phyloP scores from a whole-genome alignment of 2,888 invertebrate genomes.

The Dasypolia templi region DNA sequence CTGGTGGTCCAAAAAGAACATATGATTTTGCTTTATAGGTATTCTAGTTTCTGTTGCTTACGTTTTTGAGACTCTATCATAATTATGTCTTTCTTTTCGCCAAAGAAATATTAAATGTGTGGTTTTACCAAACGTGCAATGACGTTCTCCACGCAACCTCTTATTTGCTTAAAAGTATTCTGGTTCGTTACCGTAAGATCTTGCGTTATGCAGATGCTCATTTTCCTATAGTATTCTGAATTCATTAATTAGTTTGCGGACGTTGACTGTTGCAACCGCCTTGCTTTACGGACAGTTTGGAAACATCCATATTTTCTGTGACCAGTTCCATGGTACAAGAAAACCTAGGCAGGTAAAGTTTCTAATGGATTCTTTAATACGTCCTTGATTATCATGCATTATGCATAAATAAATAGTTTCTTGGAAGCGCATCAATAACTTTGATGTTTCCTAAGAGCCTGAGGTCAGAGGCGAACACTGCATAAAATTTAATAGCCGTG shows the following conservation, averaged over 20 bases:
- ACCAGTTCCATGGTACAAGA: background rate
- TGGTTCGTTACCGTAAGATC: background rate
- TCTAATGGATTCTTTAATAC: constrained; percentile 12
- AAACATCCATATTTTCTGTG: constrained; percentile 1
- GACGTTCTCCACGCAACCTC: background rate
- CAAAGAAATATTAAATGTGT: background rate
- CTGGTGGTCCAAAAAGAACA: constrained; percentile 50
- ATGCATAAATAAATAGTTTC: constrained; percentile 63
- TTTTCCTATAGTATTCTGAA: background rate
- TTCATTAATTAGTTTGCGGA: background rate
- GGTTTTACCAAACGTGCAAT: background rate
- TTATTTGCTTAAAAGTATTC: background rate
- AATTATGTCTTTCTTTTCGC: constrained; percentile 4
- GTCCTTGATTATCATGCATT: constrained; percentile 31
- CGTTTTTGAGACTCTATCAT: too few species aligned
- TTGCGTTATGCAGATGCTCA: background rate
- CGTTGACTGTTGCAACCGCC: constrained; percentile 2
- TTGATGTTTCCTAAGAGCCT: constrained; percentile 69
- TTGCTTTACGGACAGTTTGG: background rate
- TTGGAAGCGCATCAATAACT: constrained; percentile 71
- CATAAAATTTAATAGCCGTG: constrained; percentile 76
- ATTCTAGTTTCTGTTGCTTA: background rate
- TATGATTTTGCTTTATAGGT: constrained; percentile 9
- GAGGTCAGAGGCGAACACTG: constrained; percentile 79
- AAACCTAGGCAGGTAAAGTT: constrained; percentile 7